These are phyloP conservation scores for Microplitis demolitor DNA, from an alignment of 1,140 invertebrate species.

Conservation along the genomic window DNA sequence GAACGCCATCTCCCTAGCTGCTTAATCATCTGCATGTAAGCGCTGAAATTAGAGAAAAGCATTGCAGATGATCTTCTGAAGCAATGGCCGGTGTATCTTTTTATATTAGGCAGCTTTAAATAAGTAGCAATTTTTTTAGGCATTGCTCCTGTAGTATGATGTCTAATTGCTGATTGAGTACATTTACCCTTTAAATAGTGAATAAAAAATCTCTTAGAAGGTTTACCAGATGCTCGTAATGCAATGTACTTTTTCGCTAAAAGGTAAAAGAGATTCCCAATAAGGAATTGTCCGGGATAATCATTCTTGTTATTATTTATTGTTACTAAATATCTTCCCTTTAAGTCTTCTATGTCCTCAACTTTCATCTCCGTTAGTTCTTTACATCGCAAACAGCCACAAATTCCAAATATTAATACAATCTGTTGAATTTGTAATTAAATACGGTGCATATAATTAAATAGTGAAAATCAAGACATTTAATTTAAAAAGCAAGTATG, in stretches of 20 bases:
- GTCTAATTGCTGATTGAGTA: background rate
- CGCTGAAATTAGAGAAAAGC: background rate
- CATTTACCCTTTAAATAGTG: background rate
- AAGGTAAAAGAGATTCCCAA: background rate
- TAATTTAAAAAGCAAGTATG: background rate
- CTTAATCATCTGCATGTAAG: constrained; percentile 1
- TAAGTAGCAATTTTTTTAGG: background rate
- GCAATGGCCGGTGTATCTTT: constrained; percentile 13
- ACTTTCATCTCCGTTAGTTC: constrained; percentile 29
- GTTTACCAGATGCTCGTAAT: background rate
- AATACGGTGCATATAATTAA: background rate
- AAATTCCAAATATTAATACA: constrained; percentile 21
- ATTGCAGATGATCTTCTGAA: background rate
- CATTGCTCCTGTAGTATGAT: background rate
- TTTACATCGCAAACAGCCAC: constrained; percentile 24
- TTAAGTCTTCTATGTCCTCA: constrained; percentile 2
- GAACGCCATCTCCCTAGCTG: background rate
- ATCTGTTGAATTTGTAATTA: background rate
- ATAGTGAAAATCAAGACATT: background rate
- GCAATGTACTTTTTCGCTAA: background rate
- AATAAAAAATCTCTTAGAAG: background rate
- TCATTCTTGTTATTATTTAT: background rate
- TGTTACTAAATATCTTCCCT: constrained; percentile 13
- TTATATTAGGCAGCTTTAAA: background rate
- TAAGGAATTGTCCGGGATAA: background rate